These are phyloP conservation scores for Craniophora ligustri DNA, from an alignment of 2,888 invertebrate species.

Conservation along the genomic window DNA sequence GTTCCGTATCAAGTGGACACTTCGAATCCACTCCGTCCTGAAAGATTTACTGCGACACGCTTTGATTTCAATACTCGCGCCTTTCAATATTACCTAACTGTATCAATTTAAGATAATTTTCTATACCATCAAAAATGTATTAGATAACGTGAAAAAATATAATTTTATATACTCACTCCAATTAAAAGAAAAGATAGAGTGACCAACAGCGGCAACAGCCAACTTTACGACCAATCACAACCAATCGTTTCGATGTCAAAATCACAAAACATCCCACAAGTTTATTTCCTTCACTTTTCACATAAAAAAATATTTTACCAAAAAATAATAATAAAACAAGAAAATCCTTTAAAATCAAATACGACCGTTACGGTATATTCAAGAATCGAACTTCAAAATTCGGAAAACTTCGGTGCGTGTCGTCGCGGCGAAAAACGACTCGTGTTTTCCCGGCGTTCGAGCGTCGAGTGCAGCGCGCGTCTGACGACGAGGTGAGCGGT, in stretches of 20 bases:
- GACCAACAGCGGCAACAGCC: slow-evolving; percentile 64
- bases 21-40: slow-evolving; percentile 74
- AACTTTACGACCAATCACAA: slow-evolving; percentile 69
- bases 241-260: slow-evolving; percentile 61
- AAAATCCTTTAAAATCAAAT: slow-evolving; percentile 58
- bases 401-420: slow-evolving; percentile 77
- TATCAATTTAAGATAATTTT: slow-evolving; percentile 71
- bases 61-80: slow-evolving; percentile 76
- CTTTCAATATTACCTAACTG: slow-evolving; percentile 65
- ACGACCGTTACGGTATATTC: slow-evolving; percentile 55
- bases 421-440: slow-evolving; percentile 84
- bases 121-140: slow-evolving; percentile 49
- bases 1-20: slow-evolving; percentile 82
- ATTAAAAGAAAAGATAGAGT: slow-evolving; percentile 59
- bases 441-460: slow-evolving; percentile 87
- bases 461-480: slow-evolving; percentile 86
- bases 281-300: slow-evolving; percentile 59
- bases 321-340: slow-evolving; percentile 51
- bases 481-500: slow-evolving; percentile 81
- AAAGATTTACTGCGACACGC: slow-evolving; percentile 84
- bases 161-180: slow-evolving; percentile 76
- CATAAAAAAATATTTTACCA: slow-evolving; percentile 51
- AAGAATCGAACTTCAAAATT: slow-evolving; percentile 68
- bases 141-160: slow-evolving; percentile 15
- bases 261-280: slow-evolving; percentile 85